Base-by-base conservation (phyloP, 2,797 vertebrate species). In the Trachops cirrhosus region DNA sequence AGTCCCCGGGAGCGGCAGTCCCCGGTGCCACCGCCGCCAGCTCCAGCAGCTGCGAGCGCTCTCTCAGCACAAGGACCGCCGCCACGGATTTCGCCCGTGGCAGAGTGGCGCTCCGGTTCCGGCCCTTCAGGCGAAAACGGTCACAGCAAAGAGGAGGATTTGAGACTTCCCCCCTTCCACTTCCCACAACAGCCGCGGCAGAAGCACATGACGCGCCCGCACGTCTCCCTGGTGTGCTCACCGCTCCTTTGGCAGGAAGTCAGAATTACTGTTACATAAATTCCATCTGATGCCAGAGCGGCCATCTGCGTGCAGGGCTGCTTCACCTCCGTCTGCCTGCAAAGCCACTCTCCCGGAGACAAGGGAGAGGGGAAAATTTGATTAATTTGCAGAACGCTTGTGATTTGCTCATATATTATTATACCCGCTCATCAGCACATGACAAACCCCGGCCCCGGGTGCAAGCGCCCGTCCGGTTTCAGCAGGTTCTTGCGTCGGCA, bases 381-480 rank as follows among this genome's bases (percentile, higher is more conserved):
- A 99, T 99, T 99, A 99, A 99, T 99, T 99, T 99, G 99, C 99
- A 99, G 99, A 99, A 99, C 98, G 99, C 99, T 99, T 98, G 98
- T 98, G 99, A 99, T 99, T 99, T 99, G 98, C 99, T 99, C 99
- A 99, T 99, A 99, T 99, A 99, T 99, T 99, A 99, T 99, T 99
- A 99, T 99, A 99, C 99, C 99, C 99, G 98, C 99, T 99, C 98
- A 99, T 99, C 99, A 99, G 98, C 99, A 99, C 98, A 99, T 99
- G 99, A 99, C 99, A 98, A 99, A 99, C 98, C 99, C 98, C 98
- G 98, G 98, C 98, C 98, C 98, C 98, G 97, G 79, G 97, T 98
- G 98, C 98, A 98, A 97, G 98, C 99, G 98, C 99, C 99, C 98
- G 98, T 98, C 98, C 96, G 98, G 98, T 99, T 99, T 99, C 99